phyloP scores from a whole-genome alignment of 2,797 vertebrate species.

The Echiichthys vipera region DNA sequence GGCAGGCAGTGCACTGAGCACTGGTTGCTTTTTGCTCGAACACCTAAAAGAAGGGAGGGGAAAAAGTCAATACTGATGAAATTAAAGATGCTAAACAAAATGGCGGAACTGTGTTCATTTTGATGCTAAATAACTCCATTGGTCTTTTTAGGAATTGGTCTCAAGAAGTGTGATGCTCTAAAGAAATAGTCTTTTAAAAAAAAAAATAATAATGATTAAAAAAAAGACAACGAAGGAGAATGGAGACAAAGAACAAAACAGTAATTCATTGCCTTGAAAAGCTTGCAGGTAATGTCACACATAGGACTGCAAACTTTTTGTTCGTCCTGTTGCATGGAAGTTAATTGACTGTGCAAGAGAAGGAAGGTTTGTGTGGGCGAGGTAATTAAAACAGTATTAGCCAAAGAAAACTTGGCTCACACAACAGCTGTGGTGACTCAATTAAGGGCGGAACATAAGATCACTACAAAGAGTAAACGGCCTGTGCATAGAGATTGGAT shows the following conservation, averaged over 20 bases:
- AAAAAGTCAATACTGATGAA: constrained; percentile 6
- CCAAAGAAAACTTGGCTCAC: constrained; percentile 72
- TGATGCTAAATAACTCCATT: constrained; percentile 13
- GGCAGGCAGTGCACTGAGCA: constrained; percentile 82
- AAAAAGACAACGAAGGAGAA: constrained; percentile 16
- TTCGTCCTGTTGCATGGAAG: constrained; percentile 60
- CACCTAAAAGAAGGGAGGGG: constrained; percentile 82
- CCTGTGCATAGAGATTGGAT: constrained; percentile 38
- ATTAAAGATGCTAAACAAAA: constrained; percentile 18
- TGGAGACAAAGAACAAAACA: not conserved
- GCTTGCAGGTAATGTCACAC: constrained; percentile 32
- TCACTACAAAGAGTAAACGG: constrained; percentile 41
- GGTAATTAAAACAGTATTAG: constrained; percentile 84
- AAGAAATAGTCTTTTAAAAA: not conserved
- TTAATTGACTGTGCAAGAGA: constrained; percentile 77
- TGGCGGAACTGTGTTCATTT: constrained; percentile 2
- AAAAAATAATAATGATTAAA: too few species aligned
- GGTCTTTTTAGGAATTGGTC: constrained; percentile 29
- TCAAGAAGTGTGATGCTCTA: not conserved
- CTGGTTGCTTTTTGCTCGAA: constrained; percentile 93
- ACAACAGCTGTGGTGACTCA: constrained; percentile 71
- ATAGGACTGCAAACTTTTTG: constrained; percentile 46
- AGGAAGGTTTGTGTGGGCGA: constrained; percentile 68
- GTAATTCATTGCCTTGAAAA: constrained; percentile 26
- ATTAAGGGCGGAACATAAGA: constrained; percentile 65